phyloP scores from a whole-genome alignment of 2,888 invertebrate genomes.

The Thymelicus lineola region DNA sequence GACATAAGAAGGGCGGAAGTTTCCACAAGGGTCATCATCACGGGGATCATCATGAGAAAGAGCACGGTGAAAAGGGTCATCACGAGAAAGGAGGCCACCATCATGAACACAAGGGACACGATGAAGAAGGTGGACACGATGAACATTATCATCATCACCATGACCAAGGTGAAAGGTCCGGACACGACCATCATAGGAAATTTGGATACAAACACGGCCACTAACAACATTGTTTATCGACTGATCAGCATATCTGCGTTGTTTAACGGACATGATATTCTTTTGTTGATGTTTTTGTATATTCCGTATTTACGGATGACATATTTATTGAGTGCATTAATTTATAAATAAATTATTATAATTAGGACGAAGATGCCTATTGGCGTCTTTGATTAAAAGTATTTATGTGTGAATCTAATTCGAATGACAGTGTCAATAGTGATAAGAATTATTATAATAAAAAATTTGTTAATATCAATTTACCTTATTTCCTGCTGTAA shows the following conservation, averaged over 20 bases:
- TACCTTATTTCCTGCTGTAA: background rate
- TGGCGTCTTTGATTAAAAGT: conserved; percentile 2
- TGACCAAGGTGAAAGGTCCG: conserved; percentile 61
- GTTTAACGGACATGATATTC: background rate
- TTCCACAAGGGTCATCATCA: conserved; percentile 92
- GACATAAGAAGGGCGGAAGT: conserved; percentile 92
- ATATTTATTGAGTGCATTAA: conserved; percentile 23
- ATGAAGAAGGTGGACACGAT: conserved; percentile 66
- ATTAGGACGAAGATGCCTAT: background rate
- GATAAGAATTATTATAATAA: conserved; percentile 6
- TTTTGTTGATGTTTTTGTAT: conserved; percentile 7
- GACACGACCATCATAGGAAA: conserved; percentile 91
- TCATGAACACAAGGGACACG: conserved; percentile 85
- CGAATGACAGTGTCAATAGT: background rate
- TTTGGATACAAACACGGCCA: conserved; percentile 88
- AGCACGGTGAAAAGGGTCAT: conserved; percentile 92
- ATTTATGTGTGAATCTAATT: conserved; percentile 18
- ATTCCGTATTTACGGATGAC: conserved; percentile 9
- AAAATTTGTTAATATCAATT: background rate
- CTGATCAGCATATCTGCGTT: background rate
- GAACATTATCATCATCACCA: conserved; percentile 81
- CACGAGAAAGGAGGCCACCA: conserved; percentile 90
- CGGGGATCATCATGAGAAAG: conserved; percentile 90
- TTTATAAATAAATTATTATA: conserved; percentile 22
- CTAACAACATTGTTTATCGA: conserved; percentile 46